A percentile compares a stretch with the other conserved stretches of the same genome.
Evolutionary conservation across 2,888 invertebrate genomes (phyloP).

Genomic region (Mimachlamys varia): DNA sequence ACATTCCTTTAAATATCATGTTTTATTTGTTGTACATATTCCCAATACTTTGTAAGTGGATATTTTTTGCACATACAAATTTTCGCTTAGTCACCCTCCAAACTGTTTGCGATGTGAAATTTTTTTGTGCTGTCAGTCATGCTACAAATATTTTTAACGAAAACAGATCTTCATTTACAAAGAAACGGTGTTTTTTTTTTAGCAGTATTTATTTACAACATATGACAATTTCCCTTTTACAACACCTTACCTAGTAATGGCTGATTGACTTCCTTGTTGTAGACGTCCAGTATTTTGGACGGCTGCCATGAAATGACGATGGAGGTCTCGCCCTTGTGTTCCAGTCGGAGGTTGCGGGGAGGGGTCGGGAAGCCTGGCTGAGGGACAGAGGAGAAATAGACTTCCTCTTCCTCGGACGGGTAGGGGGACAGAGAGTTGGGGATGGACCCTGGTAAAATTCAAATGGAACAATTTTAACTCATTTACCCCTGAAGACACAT

Average conservation of each 20-base stretch:
- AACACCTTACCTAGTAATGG: slow-evolving; percentile 68
- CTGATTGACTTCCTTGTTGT: slow-evolving; percentile 65
- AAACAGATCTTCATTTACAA: too few relatives aligned
- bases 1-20: too few relatives aligned
- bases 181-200: too few relatives aligned
- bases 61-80: too few relatives aligned
- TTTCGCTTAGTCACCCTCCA: too few relatives aligned
- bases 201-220: too few relatives aligned
- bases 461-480: neutral
- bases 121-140: too few relatives aligned
- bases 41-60: too few relatives aligned
- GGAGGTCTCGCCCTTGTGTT: slow-evolving; percentile 67
- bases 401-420: slow-evolving; percentile 74
- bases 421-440: slow-evolving; percentile 76
- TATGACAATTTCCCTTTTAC: neutral
- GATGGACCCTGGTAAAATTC: slow-evolving; percentile 63
- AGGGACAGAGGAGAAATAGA: slow-evolving; percentile 69
- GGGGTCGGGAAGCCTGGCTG: slow-evolving; percentile 76
- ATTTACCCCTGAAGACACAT: too few relatives aligned
- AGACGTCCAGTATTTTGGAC: slow-evolving; percentile 66
- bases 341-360: slow-evolving; percentile 70
- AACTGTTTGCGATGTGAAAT: too few relatives aligned
- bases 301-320: slow-evolving; percentile 74
- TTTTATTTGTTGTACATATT: too few relatives aligned
- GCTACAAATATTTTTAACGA: too few relatives aligned